Percentiles rank a stretch among this genome's conserved stretches.
phyloP scores from a whole-genome alignment of 2,113 vertebrate species.

The Psittacula cyanocephala region DNA sequence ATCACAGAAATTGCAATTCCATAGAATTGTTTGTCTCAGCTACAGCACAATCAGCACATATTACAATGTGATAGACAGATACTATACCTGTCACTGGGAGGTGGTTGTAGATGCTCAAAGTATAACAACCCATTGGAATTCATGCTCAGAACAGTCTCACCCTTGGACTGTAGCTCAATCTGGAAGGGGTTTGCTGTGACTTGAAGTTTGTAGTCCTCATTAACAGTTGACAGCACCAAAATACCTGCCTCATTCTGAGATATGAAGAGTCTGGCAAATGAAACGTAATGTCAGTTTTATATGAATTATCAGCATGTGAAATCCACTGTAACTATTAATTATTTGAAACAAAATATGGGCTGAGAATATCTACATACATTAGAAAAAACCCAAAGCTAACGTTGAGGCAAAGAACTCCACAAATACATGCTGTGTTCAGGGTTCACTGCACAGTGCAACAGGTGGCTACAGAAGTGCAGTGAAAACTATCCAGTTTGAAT shows the following conservation, averaged over 20 bases:
- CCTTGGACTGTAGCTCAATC: constrained; percentile 79
- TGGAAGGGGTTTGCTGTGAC: constrained; percentile 82
- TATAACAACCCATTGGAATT: constrained; percentile 83
- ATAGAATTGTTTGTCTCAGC: background rate
- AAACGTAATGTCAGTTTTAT: background rate
- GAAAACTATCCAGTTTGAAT: background rate
- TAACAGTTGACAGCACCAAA: constrained; percentile 74
- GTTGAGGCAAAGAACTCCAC: background rate
- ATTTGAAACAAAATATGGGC: background rate
- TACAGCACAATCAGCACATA: background rate
- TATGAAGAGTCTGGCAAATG: constrained; percentile 76
- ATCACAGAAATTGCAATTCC: background rate
- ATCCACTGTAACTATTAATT: background rate
- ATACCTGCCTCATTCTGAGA: constrained; percentile 63
- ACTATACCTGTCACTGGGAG: constrained; percentile 67
- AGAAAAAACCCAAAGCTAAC: background rate
- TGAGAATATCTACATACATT: background rate
- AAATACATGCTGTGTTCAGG: background rate
- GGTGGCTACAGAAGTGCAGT: background rate
- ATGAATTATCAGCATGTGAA: background rate
- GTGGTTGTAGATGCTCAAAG: constrained; percentile 82
- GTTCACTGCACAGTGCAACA: background rate
- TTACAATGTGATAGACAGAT: background rate
- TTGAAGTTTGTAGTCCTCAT: constrained; percentile 69
- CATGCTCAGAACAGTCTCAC: constrained; percentile 80